These are phyloP conservation scores for Illadopsis cleaveri DNA, from an alignment of 2,113 vertebrate species.

Conservation along the genomic window DNA sequence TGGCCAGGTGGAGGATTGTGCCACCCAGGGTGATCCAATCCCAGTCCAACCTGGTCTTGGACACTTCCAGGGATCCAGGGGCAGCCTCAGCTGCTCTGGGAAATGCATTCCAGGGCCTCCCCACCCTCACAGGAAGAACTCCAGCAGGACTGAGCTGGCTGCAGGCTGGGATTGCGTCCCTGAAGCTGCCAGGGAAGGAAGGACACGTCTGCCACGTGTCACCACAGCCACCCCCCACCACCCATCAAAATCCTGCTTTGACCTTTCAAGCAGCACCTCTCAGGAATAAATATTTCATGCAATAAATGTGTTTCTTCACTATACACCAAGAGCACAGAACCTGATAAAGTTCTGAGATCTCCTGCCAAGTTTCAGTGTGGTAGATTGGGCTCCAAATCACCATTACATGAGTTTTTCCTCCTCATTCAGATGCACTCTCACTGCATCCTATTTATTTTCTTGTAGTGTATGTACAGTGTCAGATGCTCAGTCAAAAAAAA, in stretches of 20 bases:
- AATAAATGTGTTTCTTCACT: not conserved
- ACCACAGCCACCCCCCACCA: not conserved
- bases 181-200: too few species aligned
- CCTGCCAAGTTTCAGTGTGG: not conserved
- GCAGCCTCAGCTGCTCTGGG: not conserved
- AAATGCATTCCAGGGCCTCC: not conserved
- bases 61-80: not conserved
- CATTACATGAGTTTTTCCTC: not conserved
- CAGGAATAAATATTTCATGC: not conserved
- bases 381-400: not conserved
- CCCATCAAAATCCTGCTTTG: not conserved
- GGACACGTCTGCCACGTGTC: accelerated
- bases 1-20: too few species aligned
- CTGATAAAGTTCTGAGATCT: not conserved
- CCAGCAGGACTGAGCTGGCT: not conserved
- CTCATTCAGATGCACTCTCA: not conserved
- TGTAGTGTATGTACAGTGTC: too few species aligned
- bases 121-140: not conserved
- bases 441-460: not conserved
- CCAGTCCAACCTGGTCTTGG: accelerated
- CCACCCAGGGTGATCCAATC: not conserved
- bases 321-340: not conserved
- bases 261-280: not conserved
- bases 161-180: not conserved
- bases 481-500: not conserved